Percentiles rank a stretch among this genome's conserved stretches.
Evolutionary conservation across 2,888 invertebrate species (phyloP).

Genomic region (Sturmia bella): DNA sequence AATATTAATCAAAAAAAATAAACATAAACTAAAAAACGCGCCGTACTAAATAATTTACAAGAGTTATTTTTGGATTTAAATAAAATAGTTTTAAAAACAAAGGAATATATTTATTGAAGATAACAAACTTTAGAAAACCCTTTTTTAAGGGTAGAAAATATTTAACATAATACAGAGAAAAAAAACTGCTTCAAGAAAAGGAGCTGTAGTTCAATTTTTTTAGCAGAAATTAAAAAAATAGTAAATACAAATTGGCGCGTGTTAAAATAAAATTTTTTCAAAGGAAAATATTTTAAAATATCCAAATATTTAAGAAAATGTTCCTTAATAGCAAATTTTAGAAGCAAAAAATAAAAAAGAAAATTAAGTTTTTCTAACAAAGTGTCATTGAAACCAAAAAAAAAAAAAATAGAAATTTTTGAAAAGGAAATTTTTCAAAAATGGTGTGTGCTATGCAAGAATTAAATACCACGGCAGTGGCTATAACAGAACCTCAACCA

Average conservation of each 20-base stretch:
- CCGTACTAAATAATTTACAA: slow-evolving; percentile 49
- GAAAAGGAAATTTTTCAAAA: slow-evolving; percentile 63
- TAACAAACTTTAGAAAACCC: slow-evolving; percentile 47
- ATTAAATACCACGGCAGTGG: slow-evolving; percentile 71
- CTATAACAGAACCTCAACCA: slow-evolving; percentile 71
- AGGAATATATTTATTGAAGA: slow-evolving; percentile 45
- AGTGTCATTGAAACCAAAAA: slow-evolving; percentile 79
- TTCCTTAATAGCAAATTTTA: slow-evolving; percentile 80
- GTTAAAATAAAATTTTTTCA: slow-evolving; percentile 58
- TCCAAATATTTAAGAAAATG: slow-evolving; percentile 72
- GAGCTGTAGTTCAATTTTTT: slow-evolving; percentile 57
- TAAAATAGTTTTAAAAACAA: slow-evolving; percentile 53
- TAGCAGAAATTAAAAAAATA: slow-evolving; percentile 61
- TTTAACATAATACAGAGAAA: slow-evolving; percentile 59
- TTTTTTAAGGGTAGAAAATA: slow-evolving; percentile 38
- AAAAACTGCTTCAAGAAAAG: slow-evolving; percentile 10
- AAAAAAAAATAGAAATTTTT: slow-evolving; percentile 36
- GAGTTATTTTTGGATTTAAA: slow-evolving; percentile 60
- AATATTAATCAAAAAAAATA: slow-evolving; percentile 34
- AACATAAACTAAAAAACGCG: slow-evolving; percentile 49
- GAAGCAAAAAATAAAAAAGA: slow-evolving; percentile 70
- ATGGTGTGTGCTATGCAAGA: slow-evolving; percentile 82
- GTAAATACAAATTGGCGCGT: slow-evolving; percentile 62
- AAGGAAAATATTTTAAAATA: slow-evolving; percentile 35
- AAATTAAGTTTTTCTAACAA: slow-evolving; percentile 72